phyloP scores from a whole-genome alignment of 2,113 vertebrate genomes.

The Tragelaphus scriptus region DNA sequence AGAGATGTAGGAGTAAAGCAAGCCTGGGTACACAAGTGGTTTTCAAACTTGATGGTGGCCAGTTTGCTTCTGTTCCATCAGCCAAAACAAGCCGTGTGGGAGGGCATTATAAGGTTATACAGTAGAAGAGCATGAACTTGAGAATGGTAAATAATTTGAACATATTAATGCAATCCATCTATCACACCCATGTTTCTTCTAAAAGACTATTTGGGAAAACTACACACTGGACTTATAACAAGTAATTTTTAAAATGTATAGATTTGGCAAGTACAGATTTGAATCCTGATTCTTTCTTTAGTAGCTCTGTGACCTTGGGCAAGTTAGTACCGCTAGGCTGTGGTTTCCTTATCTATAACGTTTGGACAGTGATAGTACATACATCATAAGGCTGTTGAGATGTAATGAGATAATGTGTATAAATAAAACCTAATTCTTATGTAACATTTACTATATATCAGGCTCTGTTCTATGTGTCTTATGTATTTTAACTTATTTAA shows the following conservation, averaged over 20 bases:
- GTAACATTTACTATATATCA: background rate
- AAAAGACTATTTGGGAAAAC: background rate
- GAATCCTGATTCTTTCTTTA: background rate
- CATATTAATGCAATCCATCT: background rate
- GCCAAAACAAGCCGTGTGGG: background rate
- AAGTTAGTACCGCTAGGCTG: background rate
- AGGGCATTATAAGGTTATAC: too few relatives aligned
- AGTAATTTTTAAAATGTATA: background rate
- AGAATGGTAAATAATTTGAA: background rate
- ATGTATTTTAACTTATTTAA: background rate
- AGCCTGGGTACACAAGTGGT: background rate
- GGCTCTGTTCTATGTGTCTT: background rate
- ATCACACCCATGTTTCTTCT: background rate
- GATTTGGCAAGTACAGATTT: background rate
- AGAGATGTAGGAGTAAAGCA: background rate
- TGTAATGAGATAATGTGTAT: background rate
- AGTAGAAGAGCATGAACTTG: background rate
- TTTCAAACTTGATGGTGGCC: background rate
- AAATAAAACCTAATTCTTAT: background rate
- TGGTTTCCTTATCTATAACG: background rate
- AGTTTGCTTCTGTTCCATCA: background rate
- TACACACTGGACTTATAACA: background rate
- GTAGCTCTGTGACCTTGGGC: background rate
- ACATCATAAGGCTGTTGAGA: background rate
- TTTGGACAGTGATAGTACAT: background rate